These are phyloP conservation scores for Melieria picta DNA, from an alignment of 2,888 invertebrate genomes.

Conservation along the genomic window DNA sequence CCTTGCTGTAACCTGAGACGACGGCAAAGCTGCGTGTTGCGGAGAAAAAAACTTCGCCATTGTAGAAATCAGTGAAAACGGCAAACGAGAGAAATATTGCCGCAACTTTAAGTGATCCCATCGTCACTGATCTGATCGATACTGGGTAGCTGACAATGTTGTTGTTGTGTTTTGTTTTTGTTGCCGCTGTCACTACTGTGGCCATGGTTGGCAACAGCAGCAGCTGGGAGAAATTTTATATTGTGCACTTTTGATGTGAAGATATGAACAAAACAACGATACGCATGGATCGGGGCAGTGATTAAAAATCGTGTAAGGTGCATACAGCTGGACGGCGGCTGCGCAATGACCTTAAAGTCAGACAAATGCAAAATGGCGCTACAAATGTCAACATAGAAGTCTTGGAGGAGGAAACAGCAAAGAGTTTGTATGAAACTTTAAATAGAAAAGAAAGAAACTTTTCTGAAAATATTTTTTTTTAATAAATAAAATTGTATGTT, in stretches of 20 bases:
- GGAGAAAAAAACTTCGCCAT: not conserved
- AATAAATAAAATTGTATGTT: no score
- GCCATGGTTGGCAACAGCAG: conserved; percentile 6
- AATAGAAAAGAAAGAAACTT: no score
- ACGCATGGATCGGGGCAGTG: conserved; percentile 23
- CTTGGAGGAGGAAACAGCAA: no score
- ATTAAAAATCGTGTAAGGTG: conserved; percentile 28
- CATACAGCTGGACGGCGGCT: conserved; percentile 1
- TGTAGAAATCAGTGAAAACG: conserved; percentile 12
- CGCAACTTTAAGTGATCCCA: conserved; percentile 29
- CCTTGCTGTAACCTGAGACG: conserved; percentile 24
- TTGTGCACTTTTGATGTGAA: not conserved
- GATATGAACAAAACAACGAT: not conserved
- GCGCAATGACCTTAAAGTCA: no score
- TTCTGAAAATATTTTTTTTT: no score
- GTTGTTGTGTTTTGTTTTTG: conserved; percentile 12
- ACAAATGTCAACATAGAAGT: no score
- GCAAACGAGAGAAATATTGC: conserved; percentile 10
- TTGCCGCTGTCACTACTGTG: not conserved
- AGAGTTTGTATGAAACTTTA: no score
- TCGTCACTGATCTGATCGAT: conserved; percentile 30
- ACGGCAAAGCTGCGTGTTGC: conserved; percentile 22
- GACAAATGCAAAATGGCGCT: no score
- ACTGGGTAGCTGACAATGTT: not conserved
- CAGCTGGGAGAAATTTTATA: conserved; percentile 24